Percentiles rank a stretch among this genome's conserved stretches.
These are phyloP conservation scores for Antrozous pallidus DNA, from an alignment of 2,797 vertebrate species.

Conservation along the genomic window DNA sequence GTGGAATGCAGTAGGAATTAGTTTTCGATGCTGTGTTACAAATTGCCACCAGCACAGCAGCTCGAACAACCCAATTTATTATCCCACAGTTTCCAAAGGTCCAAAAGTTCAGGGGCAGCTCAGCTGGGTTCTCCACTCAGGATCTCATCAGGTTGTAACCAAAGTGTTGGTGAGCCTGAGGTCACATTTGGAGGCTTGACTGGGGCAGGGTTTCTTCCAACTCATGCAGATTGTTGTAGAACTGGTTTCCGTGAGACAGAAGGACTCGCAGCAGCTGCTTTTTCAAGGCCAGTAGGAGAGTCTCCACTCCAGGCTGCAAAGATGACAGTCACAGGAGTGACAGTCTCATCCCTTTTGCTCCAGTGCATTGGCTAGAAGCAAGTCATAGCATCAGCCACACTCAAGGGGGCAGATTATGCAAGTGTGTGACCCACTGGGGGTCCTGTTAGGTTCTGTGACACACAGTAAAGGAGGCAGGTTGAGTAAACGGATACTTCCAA, in stretches of 20 bases:
- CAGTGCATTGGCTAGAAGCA: not conserved
- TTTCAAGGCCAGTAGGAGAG: not conserved
- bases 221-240: no score
- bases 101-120: not conserved
- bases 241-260: not conserved
- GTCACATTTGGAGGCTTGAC: not conserved
- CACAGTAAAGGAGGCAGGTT: not conserved
- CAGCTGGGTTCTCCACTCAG: not conserved
- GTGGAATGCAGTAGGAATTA: no score
- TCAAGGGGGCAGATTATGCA: no score
- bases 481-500: not conserved
- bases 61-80: rapidly evolving
- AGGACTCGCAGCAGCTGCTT: not conserved
- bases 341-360: rapidly evolving
- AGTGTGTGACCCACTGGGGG: no score
- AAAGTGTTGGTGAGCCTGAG: rapidly evolving
- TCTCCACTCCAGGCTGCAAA: not conserved
- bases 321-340: no score
- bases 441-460: not conserved
- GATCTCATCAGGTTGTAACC: not conserved
- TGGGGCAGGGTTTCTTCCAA: not conserved
- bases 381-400: not conserved
- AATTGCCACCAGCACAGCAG: not conserved
- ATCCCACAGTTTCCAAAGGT: not conserved
- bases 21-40: not conserved